These are phyloP conservation scores for Acanthosoma haemorrhoidale DNA, from an alignment of 2,888 invertebrate species.

Conservation along the genomic window DNA sequence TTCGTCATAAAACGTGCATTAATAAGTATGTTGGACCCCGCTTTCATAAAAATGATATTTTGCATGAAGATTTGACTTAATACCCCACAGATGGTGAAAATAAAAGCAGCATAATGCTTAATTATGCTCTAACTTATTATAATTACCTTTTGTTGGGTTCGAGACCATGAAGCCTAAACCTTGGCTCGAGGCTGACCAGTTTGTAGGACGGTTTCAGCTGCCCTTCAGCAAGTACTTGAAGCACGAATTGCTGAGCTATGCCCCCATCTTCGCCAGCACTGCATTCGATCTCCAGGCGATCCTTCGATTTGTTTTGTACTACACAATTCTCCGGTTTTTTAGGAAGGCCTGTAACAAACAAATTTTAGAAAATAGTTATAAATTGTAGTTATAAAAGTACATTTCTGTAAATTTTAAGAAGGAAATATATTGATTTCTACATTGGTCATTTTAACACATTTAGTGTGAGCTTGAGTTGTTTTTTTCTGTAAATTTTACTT, in stretches of 20 bases:
- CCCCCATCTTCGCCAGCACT: conserved; percentile 76
- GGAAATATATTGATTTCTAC: no score
- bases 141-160: conserved; percentile 50
- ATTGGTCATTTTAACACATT: no score
- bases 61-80: no score
- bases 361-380: conserved; percentile 36
- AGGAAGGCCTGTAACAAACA: conserved; percentile 58
- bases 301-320: conserved; percentile 59
- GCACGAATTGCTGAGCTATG: conserved; percentile 71
- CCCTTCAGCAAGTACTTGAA: conserved; percentile 56
- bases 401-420: no score
- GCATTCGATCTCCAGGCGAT: conserved; percentile 63
- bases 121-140: no score
- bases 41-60: no score
- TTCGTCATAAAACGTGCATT: no score
- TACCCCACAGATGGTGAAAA: no score
- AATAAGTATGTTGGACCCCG: no score
- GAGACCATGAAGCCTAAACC: conserved; percentile 51
- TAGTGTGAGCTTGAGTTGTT: no score
- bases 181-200: conserved; percentile 48
- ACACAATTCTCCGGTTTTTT: conserved; percentile 71
- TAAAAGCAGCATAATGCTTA: no score
- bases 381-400: neutral
- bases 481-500: no score
- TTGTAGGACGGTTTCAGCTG: conserved; percentile 58